Evolutionary conservation across 2,888 invertebrate genomes (phyloP), one percentile per base, ranked within the genome.

Genomic region (Melieria picta): DNA sequence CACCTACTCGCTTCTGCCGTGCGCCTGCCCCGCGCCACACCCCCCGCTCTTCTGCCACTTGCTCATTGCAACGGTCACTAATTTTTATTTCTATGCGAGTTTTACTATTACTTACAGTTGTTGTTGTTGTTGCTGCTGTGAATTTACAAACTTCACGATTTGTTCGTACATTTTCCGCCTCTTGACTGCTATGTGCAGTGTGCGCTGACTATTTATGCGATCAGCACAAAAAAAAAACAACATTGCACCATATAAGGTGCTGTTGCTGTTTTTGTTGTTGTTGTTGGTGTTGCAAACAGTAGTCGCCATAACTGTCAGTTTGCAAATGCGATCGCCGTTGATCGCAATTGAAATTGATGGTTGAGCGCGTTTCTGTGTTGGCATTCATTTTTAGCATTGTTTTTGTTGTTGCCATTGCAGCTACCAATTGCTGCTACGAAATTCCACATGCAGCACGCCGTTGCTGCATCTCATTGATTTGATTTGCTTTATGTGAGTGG

Each of bases 291-390:
- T 46, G 58, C 16, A 11, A 56, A 56, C 69, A 47, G 62, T 69
- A 69, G 69, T 62, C 69, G 62, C 63, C 69, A 69, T 69, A 62
- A 69, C 69, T 69, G 69, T 69, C 69, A 69, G 62, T 47, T 52
- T 45, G 55, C 9, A 58, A 16, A 16, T 43, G 58, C 11, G 11
- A 58, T 11, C 16, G 55, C 65, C 13, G 69, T 62, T 69, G 62
- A 69, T 62, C 62, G 69, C 52, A 69, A 62, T 69, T 69, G 55
- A 69, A 69, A 63, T 69, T 69, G 69, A 69, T 69, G 69, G 69
- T 62, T 69, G 60, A 67, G 60, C 61, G 67, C 60, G n/a, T 67
- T 58, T 60, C 67, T 61, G 48, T 9, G 56, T 9, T 16, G 56
- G 42, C 43, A 9, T 57, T 30, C 58, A 47, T 48, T 55, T 52